phyloP scores from a whole-genome alignment of 2,113 vertebrate genomes.

The Condylura cristata region DNA sequence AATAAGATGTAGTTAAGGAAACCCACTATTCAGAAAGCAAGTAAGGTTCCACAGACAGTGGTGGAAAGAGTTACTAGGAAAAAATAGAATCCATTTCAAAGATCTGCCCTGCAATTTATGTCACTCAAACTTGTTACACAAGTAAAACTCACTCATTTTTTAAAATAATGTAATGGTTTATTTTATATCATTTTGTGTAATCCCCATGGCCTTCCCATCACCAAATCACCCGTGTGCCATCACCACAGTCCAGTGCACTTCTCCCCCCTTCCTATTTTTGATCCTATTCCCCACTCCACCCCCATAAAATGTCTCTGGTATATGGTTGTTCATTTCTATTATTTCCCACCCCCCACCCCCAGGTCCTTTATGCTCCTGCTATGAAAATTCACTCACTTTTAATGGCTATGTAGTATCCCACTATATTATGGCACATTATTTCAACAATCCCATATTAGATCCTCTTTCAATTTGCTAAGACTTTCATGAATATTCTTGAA shows the following conservation, averaged over 20 bases:
- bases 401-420: background rate
- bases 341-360: no score
- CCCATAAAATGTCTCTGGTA: no score
- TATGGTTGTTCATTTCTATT: no score
- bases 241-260: no score
- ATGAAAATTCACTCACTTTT: slow-evolving; percentile 47
- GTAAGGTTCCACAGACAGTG: background rate
- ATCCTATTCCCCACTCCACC: no score
- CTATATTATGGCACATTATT: background rate
- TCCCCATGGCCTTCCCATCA: no score
- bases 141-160: slow-evolving; percentile 41
- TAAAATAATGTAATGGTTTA: no score
- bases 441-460: background rate
- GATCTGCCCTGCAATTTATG: background rate
- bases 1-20: background rate
- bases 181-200: no score
- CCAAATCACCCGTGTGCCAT: no score
- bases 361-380: no score
- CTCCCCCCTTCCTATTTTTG: no score
- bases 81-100: slow-evolving; percentile 15
- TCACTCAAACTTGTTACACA: background rate
- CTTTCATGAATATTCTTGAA: slow-evolving; percentile 31
- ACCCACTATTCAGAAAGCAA: background rate
- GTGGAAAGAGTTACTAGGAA: background rate
- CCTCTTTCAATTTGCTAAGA: slow-evolving; percentile 37